Evolutionary conservation across 1,140 invertebrate species (phyloP), one percentile per base, ranked within the genome.

Genomic region (Orussus abietinus): DNA sequence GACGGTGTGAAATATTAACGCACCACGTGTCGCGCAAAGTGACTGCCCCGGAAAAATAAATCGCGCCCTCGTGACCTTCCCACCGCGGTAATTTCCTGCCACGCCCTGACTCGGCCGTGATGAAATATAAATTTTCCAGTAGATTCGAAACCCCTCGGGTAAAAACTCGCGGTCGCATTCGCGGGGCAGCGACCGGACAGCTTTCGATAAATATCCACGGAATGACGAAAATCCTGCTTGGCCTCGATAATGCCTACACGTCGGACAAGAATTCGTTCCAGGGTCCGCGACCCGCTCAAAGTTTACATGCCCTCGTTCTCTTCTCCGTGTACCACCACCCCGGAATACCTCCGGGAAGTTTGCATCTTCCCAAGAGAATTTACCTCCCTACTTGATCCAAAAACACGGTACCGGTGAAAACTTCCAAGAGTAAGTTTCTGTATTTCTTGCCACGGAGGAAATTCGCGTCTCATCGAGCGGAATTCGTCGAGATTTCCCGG

Each of bases 1-100:
- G 32, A 36, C 38, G 41, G 44, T 48, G 34, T 40, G 43, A 46
- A 42, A 44, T 40, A 51, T 51, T 48, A 38, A 44, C 42, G 42
- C 31, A 25, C 43, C 31, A 38, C 21, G 31, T 39, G 48, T 52
- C 46, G 45, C 41, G 31, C 53, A 55, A 44, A 61, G 57, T 36
- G 66, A 45, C 42, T 45, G 22, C 22, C n/a, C 22, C 22, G 22
- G 22, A 25, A 25, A 25, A 6, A 25, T 25, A 25, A 25, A 25
- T 25, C n/a, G n/a, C n/a, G 6, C 22, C n/a, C 6, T 25, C n/a
- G n/a, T 25, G n/a, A n/a, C n/a, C n/a, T n/a, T n/a, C n/a, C n/a
- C n/a, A n/a, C n/a, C n/a, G n/a, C n/a, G n/a, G n/a, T n/a, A 25
- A 25, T 25, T 25, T 25, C 22, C 22, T 25, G n/a, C n/a, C n/a